Evolutionary conservation across 2,888 invertebrate genomes (phyloP).

Genomic region (Lordiphosa fenestrarum): DNA sequence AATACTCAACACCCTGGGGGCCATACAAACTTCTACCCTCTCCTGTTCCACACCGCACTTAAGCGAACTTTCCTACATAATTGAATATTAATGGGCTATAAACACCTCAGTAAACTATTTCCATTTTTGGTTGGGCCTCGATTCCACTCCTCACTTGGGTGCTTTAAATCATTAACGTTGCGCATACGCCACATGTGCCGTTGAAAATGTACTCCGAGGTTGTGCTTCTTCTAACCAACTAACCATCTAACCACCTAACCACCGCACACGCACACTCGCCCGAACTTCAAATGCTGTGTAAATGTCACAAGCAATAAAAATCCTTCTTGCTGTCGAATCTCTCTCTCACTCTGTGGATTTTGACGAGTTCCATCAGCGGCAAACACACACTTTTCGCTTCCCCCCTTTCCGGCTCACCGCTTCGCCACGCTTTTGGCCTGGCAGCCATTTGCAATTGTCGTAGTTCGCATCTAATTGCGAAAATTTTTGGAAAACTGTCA

Average conservation of each 20-base stretch:
- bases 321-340: constrained; percentile 25
- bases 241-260: constrained; percentile 8
- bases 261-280: constrained; percentile 8
- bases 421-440: constrained; percentile 4
- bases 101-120: constrained; percentile 50
- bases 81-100: constrained; percentile 62
- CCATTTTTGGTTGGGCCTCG: constrained; percentile 14
- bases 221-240: background rate
- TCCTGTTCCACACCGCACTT: too few relatives aligned
- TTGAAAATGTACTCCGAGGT: constrained; percentile 27
- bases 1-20: too few relatives aligned
- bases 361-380: constrained; percentile 50
- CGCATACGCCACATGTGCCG: constrained; percentile 55
- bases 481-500: constrained; percentile 70
- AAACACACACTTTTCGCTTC: constrained; percentile 32
- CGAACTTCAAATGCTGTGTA: constrained; percentile 62
- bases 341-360: constrained; percentile 36
- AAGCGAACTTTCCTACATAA: constrained; percentile 14
- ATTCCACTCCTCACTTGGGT: background rate
- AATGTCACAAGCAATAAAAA: constrained; percentile 66
- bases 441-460: constrained; percentile 56
- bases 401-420: background rate
- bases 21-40: too few relatives aligned
- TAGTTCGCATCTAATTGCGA: constrained; percentile 65
- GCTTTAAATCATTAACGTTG: constrained; percentile 52